Base-by-base conservation (phyloP, 1,140 invertebrate genomes). In the Zaprionus kolodkinae region DNA sequence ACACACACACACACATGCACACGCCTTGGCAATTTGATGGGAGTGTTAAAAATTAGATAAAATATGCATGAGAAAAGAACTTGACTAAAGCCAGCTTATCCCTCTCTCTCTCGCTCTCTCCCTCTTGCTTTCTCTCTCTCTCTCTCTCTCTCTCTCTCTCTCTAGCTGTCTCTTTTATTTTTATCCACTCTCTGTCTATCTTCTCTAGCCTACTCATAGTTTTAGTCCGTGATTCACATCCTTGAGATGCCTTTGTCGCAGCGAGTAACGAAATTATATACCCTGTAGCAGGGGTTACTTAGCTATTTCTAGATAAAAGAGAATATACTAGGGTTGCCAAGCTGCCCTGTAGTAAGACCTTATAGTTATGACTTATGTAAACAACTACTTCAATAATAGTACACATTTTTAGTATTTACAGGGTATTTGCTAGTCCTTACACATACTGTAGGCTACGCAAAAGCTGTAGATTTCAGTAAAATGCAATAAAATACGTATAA, bases 31-130 rank as follows among this genome's bases (percentile, higher is more conserved):
- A 72, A 74, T 69, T 78, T 74, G 72, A 74, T 61, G 71, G 50
- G 59, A 69, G 76, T 78, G 65, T 74, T 74, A 78, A 78, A 74
- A 74, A 69, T 74, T 61, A 78, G 71, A 73, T 77, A 78, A 78
- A 78, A 72, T 78, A 76, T 78, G 72, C 72, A 78, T 52, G 62
- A 48, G 63, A 63, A 67, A 52, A 54, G 33, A 52, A 36, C 30
- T 33, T 57, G 62, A 15, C 30, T 56, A 13, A 50, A 38, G 21
- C 57, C 52, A 57, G 56, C 54, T 30, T 40, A 27, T 10, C 21
- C 6, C 17, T 43, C 38, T 12, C 12, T 17, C 35, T 7, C 3
- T 30, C 9, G 25, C n/a, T n/a, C n/a, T n/a, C n/a, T n/a, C n/a
- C n/a, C n/a, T 6, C 52, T 21, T 15, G 0, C 11, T 4, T 12